A percentile compares a stretch with the other conserved stretches of the same genome.
Conservation (phyloP, 2,888 invertebrate genomes). For the Acleris emargana region DNA sequence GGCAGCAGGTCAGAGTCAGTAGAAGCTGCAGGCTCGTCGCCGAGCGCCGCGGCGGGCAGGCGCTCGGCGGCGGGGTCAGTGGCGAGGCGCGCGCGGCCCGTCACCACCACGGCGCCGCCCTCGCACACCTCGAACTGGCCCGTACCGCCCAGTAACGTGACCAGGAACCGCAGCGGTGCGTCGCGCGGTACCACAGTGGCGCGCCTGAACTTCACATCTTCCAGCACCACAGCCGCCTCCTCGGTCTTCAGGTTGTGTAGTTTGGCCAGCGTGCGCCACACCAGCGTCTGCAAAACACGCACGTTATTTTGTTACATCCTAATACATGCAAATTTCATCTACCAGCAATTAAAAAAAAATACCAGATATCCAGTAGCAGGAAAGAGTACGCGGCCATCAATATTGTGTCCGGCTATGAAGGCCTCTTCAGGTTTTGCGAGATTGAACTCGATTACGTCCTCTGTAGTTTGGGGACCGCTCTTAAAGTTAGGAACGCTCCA, state of each 20-base stretch:
- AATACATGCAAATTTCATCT: too few relatives aligned
- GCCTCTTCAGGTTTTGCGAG: conserved; percentile 88
- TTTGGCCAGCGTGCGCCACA: conserved; percentile 95
- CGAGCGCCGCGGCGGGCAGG: conserved; percentile 71
- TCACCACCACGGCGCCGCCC: conserved; percentile 91
- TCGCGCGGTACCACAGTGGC: conserved; percentile 97
- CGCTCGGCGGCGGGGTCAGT: conserved; percentile 87
- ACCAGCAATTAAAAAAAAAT: conserved; percentile 37
- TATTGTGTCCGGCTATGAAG: conserved; percentile 93
- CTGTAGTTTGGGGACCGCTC: conserved; percentile 86
- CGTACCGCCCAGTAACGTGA: conserved; percentile 92
- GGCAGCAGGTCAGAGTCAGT: conserved; percentile 68
- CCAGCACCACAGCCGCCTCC: conserved; percentile 92
- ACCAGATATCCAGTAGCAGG: conserved; percentile 97
- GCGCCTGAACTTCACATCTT: conserved; percentile 95
- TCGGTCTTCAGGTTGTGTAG: conserved; percentile 88
- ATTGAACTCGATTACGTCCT: conserved; percentile 91
- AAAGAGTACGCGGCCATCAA: conserved; percentile 96
- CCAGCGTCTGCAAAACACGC: conserved; percentile 83
- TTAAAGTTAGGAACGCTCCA: conserved; percentile 94
- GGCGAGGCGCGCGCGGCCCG: conserved; percentile 88
- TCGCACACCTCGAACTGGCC: conserved; percentile 96
- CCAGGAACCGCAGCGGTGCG: conserved; percentile 89
- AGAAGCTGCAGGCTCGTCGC: conserved; percentile 50
- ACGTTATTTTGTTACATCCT: too few relatives aligned